Percentiles rank a stretch among this genome's conserved stretches.
Conservation (phyloP, 2,888 invertebrate species). For the Aphidoletes aphidimyza region DNA sequence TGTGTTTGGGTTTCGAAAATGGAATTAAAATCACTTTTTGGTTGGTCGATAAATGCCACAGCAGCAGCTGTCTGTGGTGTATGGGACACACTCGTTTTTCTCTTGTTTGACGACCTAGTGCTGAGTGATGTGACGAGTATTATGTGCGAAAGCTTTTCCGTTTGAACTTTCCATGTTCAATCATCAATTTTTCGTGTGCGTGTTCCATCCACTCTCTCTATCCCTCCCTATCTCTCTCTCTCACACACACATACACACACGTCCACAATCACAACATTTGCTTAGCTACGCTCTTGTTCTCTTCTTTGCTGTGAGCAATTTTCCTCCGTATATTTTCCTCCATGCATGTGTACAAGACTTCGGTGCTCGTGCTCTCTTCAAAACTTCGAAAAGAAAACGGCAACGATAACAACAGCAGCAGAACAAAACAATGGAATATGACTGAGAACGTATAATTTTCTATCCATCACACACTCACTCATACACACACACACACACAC, state of each 20-base stretch:
- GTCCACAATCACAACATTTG: no score
- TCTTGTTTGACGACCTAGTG: constrained; percentile 14
- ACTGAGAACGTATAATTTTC: constrained; percentile 21
- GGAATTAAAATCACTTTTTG: no score
- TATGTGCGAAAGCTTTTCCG: constrained; percentile 40
- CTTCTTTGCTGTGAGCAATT: constrained; percentile 5
- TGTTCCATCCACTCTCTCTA: neutral
- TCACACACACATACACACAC: no score
- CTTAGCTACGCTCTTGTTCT: no score
- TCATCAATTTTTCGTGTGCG: neutral
- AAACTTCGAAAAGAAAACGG: neutral
- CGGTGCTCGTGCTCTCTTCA: neutral
- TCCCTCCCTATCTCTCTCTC: neutral
- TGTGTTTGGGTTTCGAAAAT: neutral
- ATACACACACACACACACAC: neutral
- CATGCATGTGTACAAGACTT: neutral
- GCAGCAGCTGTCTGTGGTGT: constrained; percentile 5
- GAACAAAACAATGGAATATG: constrained; percentile 25
- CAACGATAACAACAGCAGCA: neutral
- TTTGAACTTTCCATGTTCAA: neutral
- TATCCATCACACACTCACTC: neutral
- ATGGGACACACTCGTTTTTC: constrained; percentile 35
- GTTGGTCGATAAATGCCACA: constrained; percentile 5
- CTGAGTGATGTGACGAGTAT: constrained; percentile 14
- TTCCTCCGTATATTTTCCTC: no score